These are phyloP conservation scores for Ypsolopha scabrella DNA, from an alignment of 2,888 invertebrate genomes.

Conservation along the genomic window DNA sequence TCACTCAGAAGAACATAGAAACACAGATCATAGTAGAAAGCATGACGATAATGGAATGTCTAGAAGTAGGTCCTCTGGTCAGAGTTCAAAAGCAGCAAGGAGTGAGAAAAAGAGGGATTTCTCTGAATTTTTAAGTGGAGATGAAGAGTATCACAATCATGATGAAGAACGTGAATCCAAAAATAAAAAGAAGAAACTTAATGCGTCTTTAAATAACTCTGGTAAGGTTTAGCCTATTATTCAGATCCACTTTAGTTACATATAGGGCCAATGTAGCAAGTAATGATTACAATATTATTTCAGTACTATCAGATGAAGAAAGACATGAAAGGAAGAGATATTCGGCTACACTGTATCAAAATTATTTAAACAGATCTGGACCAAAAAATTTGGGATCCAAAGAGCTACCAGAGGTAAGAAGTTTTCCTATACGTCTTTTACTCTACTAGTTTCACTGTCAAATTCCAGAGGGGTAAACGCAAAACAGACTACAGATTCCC, in stretches of 20 bases:
- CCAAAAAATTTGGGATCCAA: conserved; percentile 87
- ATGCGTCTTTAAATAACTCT: conserved; percentile 49
- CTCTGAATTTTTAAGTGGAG: conserved; percentile 33
- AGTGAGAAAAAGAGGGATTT: conserved; percentile 20
- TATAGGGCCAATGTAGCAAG: background rate
- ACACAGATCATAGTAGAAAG: background rate
- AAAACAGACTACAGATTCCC: no score
- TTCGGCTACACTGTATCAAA: conserved; percentile 76
- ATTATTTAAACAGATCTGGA: conserved; percentile 81
- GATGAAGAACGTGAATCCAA: conserved; percentile 14
- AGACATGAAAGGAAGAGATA: conserved; percentile 75
- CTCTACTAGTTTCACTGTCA: no score
- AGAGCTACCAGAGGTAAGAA: conserved; percentile 80
- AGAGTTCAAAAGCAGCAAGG: conserved; percentile 4
- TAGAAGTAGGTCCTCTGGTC: background rate
- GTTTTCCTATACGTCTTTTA: no score
- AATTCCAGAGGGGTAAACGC: no score
- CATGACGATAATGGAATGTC: background rate
- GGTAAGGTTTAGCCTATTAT: conserved; percentile 22
- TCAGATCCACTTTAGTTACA: no score
- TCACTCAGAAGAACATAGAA: conserved; percentile 3
- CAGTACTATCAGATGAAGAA: conserved; percentile 74
- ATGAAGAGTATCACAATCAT: conserved; percentile 1
- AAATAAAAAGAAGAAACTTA: conserved; percentile 24
- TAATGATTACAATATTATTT: conserved; percentile 13